Evolutionary conservation across 2,888 invertebrate species (phyloP).

Genomic region (Biston betularia): DNA sequence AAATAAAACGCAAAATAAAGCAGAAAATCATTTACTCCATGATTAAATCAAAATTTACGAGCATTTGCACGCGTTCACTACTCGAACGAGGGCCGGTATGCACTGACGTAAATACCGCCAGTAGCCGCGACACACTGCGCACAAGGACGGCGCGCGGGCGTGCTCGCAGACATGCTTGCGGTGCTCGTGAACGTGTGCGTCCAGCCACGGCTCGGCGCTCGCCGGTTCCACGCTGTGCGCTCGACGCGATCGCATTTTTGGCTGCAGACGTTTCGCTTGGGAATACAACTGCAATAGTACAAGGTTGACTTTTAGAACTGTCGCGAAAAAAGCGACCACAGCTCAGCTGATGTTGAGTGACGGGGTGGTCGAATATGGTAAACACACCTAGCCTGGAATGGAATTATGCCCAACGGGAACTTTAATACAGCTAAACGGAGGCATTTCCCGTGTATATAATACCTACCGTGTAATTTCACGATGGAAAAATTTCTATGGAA

Average conservation of each 20-base stretch:
- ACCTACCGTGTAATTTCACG: no score
- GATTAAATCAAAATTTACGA: conserved; percentile 15
- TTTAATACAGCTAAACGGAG: no score
- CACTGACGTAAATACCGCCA: conserved; percentile 65
- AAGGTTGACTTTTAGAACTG: not conserved
- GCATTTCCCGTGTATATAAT: no score
- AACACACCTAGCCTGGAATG: no score
- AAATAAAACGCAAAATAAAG: not conserved
- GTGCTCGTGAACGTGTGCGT: conserved; percentile 24
- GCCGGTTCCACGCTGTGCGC: conserved; percentile 41
- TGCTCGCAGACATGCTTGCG: conserved; percentile 19
- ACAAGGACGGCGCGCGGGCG: conserved; percentile 51
- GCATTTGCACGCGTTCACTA: conserved; percentile 21
- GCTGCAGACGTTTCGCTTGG: conserved; percentile 64
- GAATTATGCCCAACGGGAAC: no score
- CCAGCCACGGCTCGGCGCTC: conserved; percentile 31
- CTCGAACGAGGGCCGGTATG: conserved; percentile 36
- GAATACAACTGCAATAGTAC: conserved; percentile 61
- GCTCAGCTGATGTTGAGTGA: no score
- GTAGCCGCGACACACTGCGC: conserved; percentile 67
- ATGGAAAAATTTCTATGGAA: no score
- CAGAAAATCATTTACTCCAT: conserved; percentile 11
- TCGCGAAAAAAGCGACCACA: no score
- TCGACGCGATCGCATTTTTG: conserved; percentile 42
- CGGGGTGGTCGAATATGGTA: no score